A percentile compares a stretch with the other conserved stretches of the same genome.
These are phyloP conservation scores for Drosophila anomelani DNA, from an alignment of 2,888 invertebrate species.

Conservation along the genomic window DNA sequence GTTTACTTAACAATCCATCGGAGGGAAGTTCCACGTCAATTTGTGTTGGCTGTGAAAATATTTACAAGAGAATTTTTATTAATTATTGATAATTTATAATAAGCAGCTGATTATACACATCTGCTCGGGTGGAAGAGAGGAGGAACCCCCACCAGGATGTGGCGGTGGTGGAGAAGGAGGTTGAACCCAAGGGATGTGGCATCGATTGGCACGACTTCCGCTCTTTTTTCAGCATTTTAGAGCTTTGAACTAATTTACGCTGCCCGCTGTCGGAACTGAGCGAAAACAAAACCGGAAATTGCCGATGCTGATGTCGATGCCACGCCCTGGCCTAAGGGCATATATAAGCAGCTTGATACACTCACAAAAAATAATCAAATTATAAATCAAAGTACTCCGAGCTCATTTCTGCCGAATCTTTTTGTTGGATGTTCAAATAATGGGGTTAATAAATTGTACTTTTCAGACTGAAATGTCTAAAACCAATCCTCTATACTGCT, in stretches of 20 bases:
- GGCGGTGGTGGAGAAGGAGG: neutral
- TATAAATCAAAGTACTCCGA: neutral
- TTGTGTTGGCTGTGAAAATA: slow-evolving; percentile 46
- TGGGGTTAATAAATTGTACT: neutral
- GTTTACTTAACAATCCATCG: slow-evolving; percentile 51
- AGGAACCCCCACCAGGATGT: neutral
- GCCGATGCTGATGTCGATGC: slow-evolving; percentile 59
- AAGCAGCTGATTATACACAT: slow-evolving; percentile 67
- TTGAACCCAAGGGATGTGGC: slow-evolving; percentile 22
- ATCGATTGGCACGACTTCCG: slow-evolving; percentile 50
- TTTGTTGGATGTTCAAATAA: neutral
- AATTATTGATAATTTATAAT: slow-evolving; percentile 73
- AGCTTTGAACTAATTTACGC: slow-evolving; percentile 78
- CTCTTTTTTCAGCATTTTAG: slow-evolving; percentile 50
- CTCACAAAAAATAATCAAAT: neutral
- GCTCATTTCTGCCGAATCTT: neutral
- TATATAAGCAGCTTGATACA: slow-evolving; percentile 33
- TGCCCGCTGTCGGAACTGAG: slow-evolving; percentile 72
- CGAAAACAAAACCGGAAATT: slow-evolving; percentile 80
- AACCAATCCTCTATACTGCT: too few species aligned
- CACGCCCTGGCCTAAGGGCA: slow-evolving; percentile 39
- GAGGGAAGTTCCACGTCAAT: slow-evolving; percentile 17
- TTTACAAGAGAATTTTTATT: slow-evolving; percentile 63
- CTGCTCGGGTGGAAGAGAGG: slow-evolving; percentile 27
- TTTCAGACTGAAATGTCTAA: too few species aligned